Conservation (phyloP, 2,888 invertebrate genomes). For the Halictus ligatus region DNA sequence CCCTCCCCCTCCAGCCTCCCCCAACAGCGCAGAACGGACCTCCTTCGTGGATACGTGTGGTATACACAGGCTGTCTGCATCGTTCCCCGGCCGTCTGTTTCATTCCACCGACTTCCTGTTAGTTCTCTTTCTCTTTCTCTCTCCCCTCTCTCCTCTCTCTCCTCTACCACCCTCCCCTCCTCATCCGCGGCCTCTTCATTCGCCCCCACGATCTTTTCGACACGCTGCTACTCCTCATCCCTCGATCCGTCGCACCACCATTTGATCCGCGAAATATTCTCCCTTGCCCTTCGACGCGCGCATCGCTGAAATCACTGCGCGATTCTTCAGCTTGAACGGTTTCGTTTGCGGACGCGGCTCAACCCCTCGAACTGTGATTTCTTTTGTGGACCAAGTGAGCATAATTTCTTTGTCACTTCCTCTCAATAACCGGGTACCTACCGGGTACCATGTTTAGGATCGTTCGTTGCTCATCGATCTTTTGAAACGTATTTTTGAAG, state of each 20-base stretch:
- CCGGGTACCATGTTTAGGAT: too few species aligned
- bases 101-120: slow-evolving; percentile 17
- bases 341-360: not conserved
- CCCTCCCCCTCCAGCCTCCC: not conserved
- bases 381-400: not conserved
- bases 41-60: slow-evolving; percentile 67
- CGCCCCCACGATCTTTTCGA: slow-evolving; percentile 3
- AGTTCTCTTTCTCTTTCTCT: not conserved
- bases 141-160: not conserved
- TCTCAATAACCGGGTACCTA: too few species aligned
- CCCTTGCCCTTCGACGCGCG: not conserved
- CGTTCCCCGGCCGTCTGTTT: slow-evolving; percentile 36
- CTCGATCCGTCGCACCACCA: not conserved
- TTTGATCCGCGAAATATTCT: not conserved
- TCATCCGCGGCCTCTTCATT: slow-evolving; percentile 14
- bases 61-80: slow-evolving; percentile 36
- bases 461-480: too few species aligned
- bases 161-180: too few species aligned
- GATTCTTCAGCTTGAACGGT: not conserved
- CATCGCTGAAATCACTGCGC: not conserved
- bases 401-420: not conserved
- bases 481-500: too few species aligned
- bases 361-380: not conserved
- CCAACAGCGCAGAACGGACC: slow-evolving; percentile 59
- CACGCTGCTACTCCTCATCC: not conserved